Conservation (phyloP, 1,140 invertebrate species). For the Zaprionus nigranus region DNA sequence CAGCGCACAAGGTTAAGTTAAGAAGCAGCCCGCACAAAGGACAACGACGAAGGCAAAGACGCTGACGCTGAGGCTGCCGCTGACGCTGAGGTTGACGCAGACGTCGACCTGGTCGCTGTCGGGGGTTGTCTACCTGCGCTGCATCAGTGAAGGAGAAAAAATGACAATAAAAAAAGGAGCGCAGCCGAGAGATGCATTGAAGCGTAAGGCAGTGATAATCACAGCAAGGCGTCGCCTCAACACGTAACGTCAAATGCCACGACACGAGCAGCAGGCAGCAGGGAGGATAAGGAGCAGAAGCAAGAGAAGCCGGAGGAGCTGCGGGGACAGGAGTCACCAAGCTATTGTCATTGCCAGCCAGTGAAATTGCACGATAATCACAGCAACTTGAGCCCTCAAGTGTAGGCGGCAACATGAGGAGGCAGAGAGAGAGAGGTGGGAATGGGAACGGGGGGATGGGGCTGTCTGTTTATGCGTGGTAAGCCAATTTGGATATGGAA, state of each 20-base stretch:
- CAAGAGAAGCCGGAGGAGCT: not conserved
- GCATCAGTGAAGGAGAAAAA: slow-evolving; percentile 1
- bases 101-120: slow-evolving; percentile 28
- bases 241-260: slow-evolving; percentile 77
- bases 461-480: slow-evolving; percentile 74
- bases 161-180: slow-evolving; percentile 32
- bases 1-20: slow-evolving; percentile 59
- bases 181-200: slow-evolving; percentile 69
- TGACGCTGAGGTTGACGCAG: not conserved
- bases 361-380: slow-evolving; percentile 80
- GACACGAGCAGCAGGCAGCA: slow-evolving; percentile 34
- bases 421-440: not conserved
- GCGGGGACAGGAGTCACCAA: not conserved
- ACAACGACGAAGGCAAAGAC: slow-evolving; percentile 19
- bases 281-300: slow-evolving; percentile 15
- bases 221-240: slow-evolving; percentile 75
- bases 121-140: slow-evolving; percentile 57
- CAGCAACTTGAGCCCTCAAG: slow-evolving; percentile 80
- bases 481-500: slow-evolving; percentile 78
- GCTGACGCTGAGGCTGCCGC: not conserved
- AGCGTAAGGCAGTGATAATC: slow-evolving; percentile 80
- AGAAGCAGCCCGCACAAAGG: slow-evolving; percentile 62
- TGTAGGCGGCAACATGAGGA: slow-evolving; percentile 41
- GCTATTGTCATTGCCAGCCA: slow-evolving; percentile 64
- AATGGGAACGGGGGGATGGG: not conserved